Evolutionary conservation across 2,113 vertebrate genomes (phyloP).

Genomic region (Theristicus caerulescens): DNA sequence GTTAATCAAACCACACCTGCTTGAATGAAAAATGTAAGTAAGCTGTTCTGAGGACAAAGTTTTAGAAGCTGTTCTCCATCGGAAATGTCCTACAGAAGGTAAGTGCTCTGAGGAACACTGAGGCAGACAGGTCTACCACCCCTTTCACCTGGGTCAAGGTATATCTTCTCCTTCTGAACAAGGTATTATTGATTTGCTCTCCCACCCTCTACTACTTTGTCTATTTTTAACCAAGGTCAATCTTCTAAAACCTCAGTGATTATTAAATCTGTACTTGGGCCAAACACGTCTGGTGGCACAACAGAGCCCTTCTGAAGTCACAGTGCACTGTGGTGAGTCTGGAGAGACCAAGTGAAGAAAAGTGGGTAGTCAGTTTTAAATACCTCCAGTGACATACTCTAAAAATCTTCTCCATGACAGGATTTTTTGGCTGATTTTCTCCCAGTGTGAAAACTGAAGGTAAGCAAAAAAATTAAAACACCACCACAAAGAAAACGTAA

Average conservation of each 20-base stretch:
- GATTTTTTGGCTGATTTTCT: neutral
- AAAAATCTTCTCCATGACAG: neutral
- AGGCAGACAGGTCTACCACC: neutral
- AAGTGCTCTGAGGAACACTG: rapidly evolving
- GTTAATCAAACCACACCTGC: neutral
- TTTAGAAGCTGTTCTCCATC: neutral
- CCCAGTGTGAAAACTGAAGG: neutral
- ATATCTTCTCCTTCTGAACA: neutral
- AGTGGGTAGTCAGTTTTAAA: neutral
- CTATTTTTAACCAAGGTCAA: neutral
- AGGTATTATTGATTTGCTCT: neutral
- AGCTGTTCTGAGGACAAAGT: neutral
- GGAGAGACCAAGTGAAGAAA: neutral
- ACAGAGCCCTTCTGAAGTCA: neutral
- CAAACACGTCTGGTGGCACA: neutral
- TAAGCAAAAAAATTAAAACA: neutral
- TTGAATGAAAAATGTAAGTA: neutral
- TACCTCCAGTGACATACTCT: neutral
- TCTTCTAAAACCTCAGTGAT: neutral
- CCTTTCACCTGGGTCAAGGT: neutral
- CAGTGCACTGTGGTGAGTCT: neutral
- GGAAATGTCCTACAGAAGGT: neutral
- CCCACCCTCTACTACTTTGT: neutral
- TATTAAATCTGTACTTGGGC: neutral
- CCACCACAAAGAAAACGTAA: neutral